Percentiles rank a stretch among this genome's conserved stretches.
These are phyloP conservation scores for Datnioides undecimradiatus DNA, from an alignment of 2,113 vertebrate species.

Conservation along the genomic window DNA sequence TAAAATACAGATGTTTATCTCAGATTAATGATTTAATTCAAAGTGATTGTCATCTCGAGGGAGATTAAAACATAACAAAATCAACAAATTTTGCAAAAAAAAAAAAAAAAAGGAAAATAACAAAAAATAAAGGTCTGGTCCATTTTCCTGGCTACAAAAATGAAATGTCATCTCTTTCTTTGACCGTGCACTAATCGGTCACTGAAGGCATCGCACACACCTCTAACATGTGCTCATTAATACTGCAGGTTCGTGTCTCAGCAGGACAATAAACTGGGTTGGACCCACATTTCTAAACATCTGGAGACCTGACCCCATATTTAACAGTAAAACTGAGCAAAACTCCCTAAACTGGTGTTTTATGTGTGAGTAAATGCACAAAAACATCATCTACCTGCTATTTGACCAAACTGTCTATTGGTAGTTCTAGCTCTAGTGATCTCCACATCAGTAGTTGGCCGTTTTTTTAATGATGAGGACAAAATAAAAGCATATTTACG, in stretches of 20 bases:
- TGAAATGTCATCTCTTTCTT: conserved; percentile 18
- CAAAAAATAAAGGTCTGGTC: conserved; percentile 1
- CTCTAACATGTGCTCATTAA: neutral
- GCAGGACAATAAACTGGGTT: conserved; percentile 49
- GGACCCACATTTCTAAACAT: conserved; percentile 3
- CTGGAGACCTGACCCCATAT: conserved; percentile 1
- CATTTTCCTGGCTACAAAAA: conserved; percentile 9
- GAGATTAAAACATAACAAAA: conserved; percentile 4
- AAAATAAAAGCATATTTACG: conserved; percentile 1
- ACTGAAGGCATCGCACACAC: conserved; percentile 34
- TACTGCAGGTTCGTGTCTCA: conserved; percentile 6
- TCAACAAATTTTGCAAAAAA: conserved; percentile 9
- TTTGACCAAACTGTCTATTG: neutral
- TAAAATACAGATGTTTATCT: neutral
- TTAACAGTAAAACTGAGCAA: neutral
- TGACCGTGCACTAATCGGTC: conserved; percentile 22
- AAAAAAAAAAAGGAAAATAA: neutral
- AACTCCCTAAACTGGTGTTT: neutral
- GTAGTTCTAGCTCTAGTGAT: neutral
- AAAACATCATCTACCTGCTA: conserved; percentile 16
- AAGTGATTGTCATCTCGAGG: conserved; percentile 34
- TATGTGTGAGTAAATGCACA: conserved; percentile 7
- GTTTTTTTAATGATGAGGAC: conserved; percentile 25
- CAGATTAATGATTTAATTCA: neutral
- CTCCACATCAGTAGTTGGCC: conserved; percentile 35